Conservation (phyloP, 2,797 vertebrate genomes). For the Vireo griseus region DNA sequence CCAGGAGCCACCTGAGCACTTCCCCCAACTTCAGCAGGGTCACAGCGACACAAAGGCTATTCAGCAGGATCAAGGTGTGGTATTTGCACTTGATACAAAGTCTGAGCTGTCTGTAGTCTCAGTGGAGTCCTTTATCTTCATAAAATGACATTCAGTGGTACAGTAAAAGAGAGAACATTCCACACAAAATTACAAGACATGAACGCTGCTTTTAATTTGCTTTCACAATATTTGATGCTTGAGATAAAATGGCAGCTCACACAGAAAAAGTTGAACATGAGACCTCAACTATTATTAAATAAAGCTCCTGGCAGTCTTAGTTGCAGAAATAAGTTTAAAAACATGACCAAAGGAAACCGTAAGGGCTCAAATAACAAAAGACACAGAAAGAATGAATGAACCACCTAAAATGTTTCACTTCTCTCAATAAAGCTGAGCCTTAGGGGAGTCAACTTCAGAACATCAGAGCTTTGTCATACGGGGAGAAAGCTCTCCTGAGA, state of each 20-base stretch:
- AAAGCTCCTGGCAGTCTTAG: constrained; percentile 42
- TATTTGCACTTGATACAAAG: constrained; percentile 12
- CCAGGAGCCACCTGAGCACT: not conserved
- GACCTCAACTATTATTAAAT: constrained; percentile 54
- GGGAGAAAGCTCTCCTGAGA: constrained; percentile 49
- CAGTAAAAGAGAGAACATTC: not conserved
- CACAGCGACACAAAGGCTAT: not conserved
- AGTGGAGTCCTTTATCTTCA: constrained; percentile 4
- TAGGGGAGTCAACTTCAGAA: constrained; percentile 41
- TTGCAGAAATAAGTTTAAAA: constrained; percentile 60
- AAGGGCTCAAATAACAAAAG: constrained; percentile 53
- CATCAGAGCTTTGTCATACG: constrained; percentile 46
- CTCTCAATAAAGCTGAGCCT: constrained; percentile 62
- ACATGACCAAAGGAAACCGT: constrained; percentile 51
- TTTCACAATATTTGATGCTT: constrained; percentile 35
- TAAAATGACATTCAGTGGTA: not conserved
- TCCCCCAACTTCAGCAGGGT: not conserved
- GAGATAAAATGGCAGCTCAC: constrained; percentile 50
- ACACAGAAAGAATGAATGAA: constrained; percentile 64
- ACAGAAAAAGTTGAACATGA: constrained; percentile 40
- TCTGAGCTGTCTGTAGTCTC: not conserved
- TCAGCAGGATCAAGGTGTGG: not conserved
- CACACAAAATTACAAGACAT: constrained; percentile 4
- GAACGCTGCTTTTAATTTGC: constrained; percentile 38
- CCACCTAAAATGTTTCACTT: constrained; percentile 59